Conservation (phyloP, 2,113 vertebrate genomes). For the Hippocampus mohnikei region DNA sequence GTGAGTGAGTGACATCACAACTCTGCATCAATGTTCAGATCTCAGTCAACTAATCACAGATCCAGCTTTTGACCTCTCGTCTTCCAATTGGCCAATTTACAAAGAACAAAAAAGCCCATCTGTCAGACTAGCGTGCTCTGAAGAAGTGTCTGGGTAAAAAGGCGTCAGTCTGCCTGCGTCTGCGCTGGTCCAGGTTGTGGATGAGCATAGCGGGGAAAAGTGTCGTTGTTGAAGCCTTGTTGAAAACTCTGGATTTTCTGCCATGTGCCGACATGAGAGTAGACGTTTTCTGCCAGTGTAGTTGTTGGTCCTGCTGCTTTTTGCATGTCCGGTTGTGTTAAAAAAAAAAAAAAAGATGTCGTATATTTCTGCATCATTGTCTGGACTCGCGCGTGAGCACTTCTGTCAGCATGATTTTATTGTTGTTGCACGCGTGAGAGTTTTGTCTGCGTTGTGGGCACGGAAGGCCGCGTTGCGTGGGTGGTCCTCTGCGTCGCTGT, state of each 20-base stretch:
- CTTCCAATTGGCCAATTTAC: too few relatives aligned
- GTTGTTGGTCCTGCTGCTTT: background rate
- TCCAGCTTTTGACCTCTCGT: too few relatives aligned
- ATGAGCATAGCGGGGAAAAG: background rate
- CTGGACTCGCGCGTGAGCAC: constrained; percentile 17
- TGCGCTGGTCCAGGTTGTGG: background rate
- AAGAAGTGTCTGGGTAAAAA: too few relatives aligned
- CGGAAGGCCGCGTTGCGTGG: constrained; percentile 55
- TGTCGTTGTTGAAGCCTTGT: background rate
- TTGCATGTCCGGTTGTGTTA: background rate
- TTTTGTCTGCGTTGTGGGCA: constrained; percentile 54
- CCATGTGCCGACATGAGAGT: too few relatives aligned
- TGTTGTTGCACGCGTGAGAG: constrained; percentile 59
- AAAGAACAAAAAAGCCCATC: too few relatives aligned
- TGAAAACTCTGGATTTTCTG: too few relatives aligned
- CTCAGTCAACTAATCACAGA: too few relatives aligned
- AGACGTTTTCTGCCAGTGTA: background rate
- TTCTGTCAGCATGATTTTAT: constrained; percentile 27
- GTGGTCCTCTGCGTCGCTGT: constrained; percentile 64
- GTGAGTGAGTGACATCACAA: background rate
- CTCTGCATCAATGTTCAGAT: too few relatives aligned
- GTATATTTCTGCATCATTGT: constrained; percentile 2
- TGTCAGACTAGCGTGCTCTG: too few relatives aligned
- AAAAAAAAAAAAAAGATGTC: background rate
- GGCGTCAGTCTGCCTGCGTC: too few relatives aligned